phyloP scores from a whole-genome alignment of 2,113 vertebrate genomes.

The Cochlearius cochlearius region DNA sequence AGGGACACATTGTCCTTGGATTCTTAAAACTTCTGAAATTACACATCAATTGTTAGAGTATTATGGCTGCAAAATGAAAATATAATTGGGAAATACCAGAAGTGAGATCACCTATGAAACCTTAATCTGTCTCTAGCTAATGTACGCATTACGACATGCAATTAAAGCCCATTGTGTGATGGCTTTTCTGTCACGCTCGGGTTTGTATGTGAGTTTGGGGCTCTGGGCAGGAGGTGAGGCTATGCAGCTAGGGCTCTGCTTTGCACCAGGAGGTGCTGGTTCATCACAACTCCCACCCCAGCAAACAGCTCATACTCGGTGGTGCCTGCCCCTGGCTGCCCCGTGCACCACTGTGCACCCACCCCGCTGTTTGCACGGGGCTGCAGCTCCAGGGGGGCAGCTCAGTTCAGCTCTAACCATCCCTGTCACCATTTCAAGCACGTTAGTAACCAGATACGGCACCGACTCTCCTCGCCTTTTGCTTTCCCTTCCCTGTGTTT shows the following conservation, averaged over 20 bases:
- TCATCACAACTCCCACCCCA: not conserved
- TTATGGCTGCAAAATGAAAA: not conserved
- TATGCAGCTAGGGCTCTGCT: not conserved
- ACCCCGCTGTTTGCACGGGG: not conserved
- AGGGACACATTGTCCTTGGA: not conserved
- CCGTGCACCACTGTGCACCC: not conserved
- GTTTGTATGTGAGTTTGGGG: not conserved
- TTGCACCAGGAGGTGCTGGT: not conserved
- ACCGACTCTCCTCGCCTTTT: not conserved
- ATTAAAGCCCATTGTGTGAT: accelerated
- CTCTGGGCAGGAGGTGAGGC: not conserved
- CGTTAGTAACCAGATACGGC: not conserved
- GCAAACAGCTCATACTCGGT: not conserved
- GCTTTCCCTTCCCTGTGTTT: not conserved
- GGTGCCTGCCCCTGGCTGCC: not conserved
- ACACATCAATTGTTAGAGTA: not conserved
- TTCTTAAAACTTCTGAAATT: not conserved
- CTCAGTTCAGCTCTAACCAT: not conserved
- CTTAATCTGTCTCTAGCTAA: not conserved
- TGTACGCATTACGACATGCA: accelerated
- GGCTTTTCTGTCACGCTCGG: too few species aligned
- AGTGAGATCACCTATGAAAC: not conserved
- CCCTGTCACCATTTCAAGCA: not conserved
- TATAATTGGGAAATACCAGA: not conserved
- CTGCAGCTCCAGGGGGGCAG: not conserved